These are phyloP conservation scores for Corythornis cristatus DNA, from an alignment of 2,113 vertebrate species.

Conservation along the genomic window DNA sequence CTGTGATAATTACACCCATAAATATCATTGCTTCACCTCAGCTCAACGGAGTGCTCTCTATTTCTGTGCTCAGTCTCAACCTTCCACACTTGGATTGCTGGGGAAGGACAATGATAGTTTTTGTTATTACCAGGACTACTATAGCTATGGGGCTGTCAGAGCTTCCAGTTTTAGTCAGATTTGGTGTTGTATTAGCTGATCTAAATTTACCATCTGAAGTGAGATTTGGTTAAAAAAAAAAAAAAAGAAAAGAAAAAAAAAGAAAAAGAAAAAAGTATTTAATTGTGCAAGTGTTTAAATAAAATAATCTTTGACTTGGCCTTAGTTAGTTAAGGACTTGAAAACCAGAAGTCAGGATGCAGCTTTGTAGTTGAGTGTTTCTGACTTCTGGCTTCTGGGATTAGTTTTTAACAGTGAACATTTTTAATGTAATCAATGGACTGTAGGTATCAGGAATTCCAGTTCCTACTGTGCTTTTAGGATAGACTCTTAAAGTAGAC, in stretches of 20 bases:
- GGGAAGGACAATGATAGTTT: not conserved
- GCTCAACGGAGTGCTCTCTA: constrained; percentile 11
- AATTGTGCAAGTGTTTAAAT: not conserved
- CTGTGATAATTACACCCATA: constrained; percentile 59
- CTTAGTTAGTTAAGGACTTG: not conserved
- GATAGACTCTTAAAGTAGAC: not conserved
- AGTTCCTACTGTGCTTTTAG: not conserved
- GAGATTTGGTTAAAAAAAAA: not conserved
- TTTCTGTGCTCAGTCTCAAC: not conserved
- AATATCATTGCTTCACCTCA: constrained; percentile 57
- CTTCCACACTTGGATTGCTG: not conserved
- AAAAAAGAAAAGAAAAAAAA: not conserved
- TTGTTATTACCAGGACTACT: not conserved
- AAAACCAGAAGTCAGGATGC: not conserved
- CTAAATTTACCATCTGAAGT: not conserved
- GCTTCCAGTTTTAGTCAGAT: not conserved
- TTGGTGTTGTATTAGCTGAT: not conserved
- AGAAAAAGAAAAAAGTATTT: not conserved
- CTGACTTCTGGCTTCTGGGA: not conserved
- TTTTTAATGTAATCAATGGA: not conserved
- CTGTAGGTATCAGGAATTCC: not conserved
- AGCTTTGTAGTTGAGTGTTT: not conserved
- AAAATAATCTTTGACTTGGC: not conserved
- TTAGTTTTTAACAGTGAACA: not conserved
- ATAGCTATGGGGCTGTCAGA: not conserved